Evolutionary conservation across 1,140 invertebrate genomes (phyloP).

Genomic region (Drosophila leontia): DNA sequence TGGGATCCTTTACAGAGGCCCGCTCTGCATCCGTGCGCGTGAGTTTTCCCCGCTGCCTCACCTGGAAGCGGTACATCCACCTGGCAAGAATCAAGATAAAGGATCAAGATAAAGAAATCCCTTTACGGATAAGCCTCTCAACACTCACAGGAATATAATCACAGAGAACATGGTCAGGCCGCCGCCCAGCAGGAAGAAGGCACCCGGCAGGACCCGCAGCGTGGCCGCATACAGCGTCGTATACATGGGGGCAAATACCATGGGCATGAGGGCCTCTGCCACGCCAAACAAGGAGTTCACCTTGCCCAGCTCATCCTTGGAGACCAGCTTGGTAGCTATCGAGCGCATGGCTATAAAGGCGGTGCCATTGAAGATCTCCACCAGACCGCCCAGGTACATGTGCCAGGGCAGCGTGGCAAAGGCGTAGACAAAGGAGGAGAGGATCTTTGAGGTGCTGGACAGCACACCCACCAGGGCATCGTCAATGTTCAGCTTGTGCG

Average conservation of each 20-base stretch:
- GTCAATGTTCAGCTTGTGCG: conserved; percentile 91
- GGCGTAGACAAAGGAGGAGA: conserved; percentile 92
- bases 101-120: neutral
- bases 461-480: conserved; percentile 92
- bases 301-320: conserved; percentile 89
- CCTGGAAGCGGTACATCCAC: conserved; percentile 82
- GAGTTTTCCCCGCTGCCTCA: conserved; percentile 45
- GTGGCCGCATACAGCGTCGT: conserved; percentile 90
- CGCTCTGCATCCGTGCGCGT: conserved; percentile 47
- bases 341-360: conserved; percentile 93
- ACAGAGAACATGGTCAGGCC: conserved; percentile 91
- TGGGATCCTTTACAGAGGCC: conserved; percentile 59
- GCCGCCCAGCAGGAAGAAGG: conserved; percentile 92
- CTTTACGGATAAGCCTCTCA: too few species aligned
- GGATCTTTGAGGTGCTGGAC: conserved; percentile 91
- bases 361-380: conserved; percentile 92
- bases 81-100: conserved; percentile 19
- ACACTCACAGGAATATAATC: conserved; percentile 91
- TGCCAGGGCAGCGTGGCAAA: conserved; percentile 91
- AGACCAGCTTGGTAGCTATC: conserved; percentile 91
- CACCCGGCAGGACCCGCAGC: conserved; percentile 90
- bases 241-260: conserved; percentile 93
- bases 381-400: conserved; percentile 92
- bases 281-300: conserved; percentile 92
- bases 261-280: conserved; percentile 91